phyloP scores from a whole-genome alignment of 2,888 invertebrate species.

The Endotricha flammealis region DNA sequence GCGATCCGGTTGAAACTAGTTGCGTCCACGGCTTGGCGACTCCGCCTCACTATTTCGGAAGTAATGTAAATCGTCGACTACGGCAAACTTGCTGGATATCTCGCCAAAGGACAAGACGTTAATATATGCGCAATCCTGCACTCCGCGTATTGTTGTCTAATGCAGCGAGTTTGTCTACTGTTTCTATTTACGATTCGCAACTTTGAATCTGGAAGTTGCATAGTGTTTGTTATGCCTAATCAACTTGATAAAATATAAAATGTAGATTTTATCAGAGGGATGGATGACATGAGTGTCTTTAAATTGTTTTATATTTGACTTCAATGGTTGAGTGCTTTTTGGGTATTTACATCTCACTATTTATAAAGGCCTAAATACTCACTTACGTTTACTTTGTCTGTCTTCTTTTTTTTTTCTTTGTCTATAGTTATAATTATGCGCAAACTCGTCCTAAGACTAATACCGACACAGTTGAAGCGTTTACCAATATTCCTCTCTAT shows the following conservation, averaged over 20 bases:
- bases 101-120: conserved; percentile 74
- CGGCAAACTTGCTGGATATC: conserved; percentile 67
- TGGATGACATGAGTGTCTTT: too few relatives aligned
- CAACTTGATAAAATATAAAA: neutral
- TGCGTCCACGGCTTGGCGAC: conserved; percentile 43
- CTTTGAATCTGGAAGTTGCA: conserved; percentile 30
- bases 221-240: neutral
- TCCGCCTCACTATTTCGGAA: conserved; percentile 63
- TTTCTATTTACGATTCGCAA: conserved; percentile 55
- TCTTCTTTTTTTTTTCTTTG: too few relatives aligned
- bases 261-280: too few relatives aligned
- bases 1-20: conserved; percentile 12
- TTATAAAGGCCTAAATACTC: too few relatives aligned
- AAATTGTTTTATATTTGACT: too few relatives aligned
- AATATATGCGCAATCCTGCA: conserved; percentile 73
- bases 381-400: too few relatives aligned
- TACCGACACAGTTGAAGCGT: too few relatives aligned
- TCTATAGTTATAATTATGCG: too few relatives aligned
- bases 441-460: too few relatives aligned
- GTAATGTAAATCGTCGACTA: conserved; percentile 72
- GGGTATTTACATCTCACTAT: too few relatives aligned
- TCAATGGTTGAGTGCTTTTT: too few relatives aligned
- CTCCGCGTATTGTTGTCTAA: conserved; percentile 69
- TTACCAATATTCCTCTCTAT: too few relatives aligned
- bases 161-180: conserved; percentile 59